Evolutionary conservation across 1,140 invertebrate genomes (phyloP), one percentile per base, ranked within the genome.

Genomic region (Drosophila triauraria): DNA sequence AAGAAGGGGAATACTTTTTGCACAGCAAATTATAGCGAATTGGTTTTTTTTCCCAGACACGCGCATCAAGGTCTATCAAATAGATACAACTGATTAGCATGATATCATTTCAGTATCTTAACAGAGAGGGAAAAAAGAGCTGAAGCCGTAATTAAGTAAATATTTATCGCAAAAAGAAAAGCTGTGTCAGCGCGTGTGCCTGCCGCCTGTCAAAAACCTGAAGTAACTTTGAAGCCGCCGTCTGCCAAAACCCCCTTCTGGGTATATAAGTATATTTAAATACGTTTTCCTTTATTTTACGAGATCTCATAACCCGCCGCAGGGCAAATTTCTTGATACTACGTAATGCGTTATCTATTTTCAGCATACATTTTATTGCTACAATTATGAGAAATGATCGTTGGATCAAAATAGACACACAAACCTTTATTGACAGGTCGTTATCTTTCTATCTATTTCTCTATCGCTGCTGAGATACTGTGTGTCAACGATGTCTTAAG

Each of bases 371-470:
- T 67, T 80, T 87, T 87, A 87, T 87, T 88, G 84, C 62, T 82
- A 75, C 76, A 87, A 88, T 87, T 88, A 88, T 87, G 58, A 40
- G 64, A 62, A 80, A 80, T 88, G 82, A 88, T 88, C 64, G 61
- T 80, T 77, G 58, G 69, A 72, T 72, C 65, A 50, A 71, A 74
- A 67, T 61, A 78, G 50, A 80, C 40, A 75, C 46, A 43, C 46
- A 40, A 83, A 67, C 51, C 51, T 78, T 80, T 88, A 87, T 88
- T 78, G 75, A 59, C 75, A 78, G 59, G 51, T 71, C n/a, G 35
- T 61, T 88, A 85, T 75, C 60, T 63, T 47, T 56, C 48, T 38
- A 35, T 35, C 25, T 51, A 51, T 20, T 20, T 54, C 38, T 69
- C 62, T 65, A 51, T 59, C 63, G 61, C 44, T 25, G 12, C 38